Percentiles rank a stretch among this genome's conserved stretches.
phyloP scores from a whole-genome alignment of 1,140 invertebrate species.

The Drosophila quadrilineata region DNA sequence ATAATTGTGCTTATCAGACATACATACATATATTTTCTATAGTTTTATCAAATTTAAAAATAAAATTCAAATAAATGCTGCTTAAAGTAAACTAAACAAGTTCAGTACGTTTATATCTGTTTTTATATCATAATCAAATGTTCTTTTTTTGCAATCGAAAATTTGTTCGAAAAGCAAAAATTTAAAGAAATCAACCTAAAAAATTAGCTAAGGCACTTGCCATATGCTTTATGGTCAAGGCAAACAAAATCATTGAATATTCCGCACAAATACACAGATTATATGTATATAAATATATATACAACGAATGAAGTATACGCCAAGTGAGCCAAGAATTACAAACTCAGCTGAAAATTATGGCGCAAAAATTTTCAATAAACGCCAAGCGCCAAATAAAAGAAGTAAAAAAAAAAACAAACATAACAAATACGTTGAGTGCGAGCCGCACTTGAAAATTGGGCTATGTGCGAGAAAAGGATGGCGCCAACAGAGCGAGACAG shows the following conservation, averaged over 20 bases:
- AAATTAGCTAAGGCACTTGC: slow-evolving; percentile 22
- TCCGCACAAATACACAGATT: slow-evolving; percentile 13
- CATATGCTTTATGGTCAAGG: slow-evolving; percentile 45
- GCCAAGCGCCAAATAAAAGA: slow-evolving; percentile 21
- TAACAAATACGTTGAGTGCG: slow-evolving; percentile 48
- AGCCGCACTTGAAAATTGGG: slow-evolving; percentile 39
- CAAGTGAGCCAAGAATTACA: slow-evolving; percentile 35
- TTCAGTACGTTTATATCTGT: too few species aligned
- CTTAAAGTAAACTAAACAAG: too few species aligned
- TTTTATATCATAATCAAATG: slow-evolving; percentile 12
- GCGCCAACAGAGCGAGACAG: neutral
- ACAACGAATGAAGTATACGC: slow-evolving; percentile 3
- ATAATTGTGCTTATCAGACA: slow-evolving; percentile 49
- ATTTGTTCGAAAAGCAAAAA: too few species aligned
- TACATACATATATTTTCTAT: slow-evolving; percentile 45
- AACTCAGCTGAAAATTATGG: slow-evolving; percentile 43
- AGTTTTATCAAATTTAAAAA: too few species aligned
- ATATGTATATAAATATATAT: neutral
- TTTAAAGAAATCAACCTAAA: slow-evolving; percentile 17
- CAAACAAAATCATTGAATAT: slow-evolving; percentile 42
- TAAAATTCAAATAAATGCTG: too few species aligned
- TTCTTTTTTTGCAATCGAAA: too few species aligned
- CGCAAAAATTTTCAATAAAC: slow-evolving; percentile 45
- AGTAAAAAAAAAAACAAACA: slow-evolving; percentile 1
- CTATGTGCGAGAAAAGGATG: neutral